Evolutionary conservation across 1,140 invertebrate species (phyloP).

Genomic region (Delia radicum): DNA sequence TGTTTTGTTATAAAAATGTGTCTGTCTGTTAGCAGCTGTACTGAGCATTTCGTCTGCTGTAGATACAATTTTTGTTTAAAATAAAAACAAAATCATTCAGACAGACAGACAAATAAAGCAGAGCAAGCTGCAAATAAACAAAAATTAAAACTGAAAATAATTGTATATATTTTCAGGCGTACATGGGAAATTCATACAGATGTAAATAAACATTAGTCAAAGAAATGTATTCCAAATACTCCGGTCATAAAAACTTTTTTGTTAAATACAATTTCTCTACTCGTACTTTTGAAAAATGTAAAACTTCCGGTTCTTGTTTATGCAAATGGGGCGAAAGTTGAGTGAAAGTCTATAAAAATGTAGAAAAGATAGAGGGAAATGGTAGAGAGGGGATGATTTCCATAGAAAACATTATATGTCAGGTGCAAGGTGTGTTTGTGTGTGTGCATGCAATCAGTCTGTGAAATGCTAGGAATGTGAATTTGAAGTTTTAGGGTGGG

Average conservation of each 20-base stretch:
- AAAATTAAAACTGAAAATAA: neutral
- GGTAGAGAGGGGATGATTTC: neutral
- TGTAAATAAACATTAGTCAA: conserved; percentile 1
- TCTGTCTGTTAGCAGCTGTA: no score
- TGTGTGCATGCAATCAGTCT: neutral
- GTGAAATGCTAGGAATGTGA: neutral
- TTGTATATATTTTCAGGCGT: neutral
- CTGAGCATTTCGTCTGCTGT: neutral
- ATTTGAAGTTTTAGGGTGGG: neutral
- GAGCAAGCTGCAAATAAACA: neutral
- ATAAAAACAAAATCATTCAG: no score
- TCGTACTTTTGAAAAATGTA: neutral
- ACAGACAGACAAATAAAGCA: neutral
- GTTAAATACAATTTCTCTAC: neutral
- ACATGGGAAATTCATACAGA: neutral
- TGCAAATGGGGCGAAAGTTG: neutral
- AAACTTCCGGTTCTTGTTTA: neutral
- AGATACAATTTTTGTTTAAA: no score
- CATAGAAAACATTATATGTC: neutral
- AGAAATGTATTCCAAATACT: no score
- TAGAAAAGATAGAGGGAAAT: neutral
- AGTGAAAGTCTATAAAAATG: neutral
- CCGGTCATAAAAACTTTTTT: neutral
- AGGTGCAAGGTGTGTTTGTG: neutral
- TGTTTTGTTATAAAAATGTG: no score